Evolutionary conservation across 1,140 invertebrate species (phyloP).

Genomic region (Theocolax elegans): DNA sequence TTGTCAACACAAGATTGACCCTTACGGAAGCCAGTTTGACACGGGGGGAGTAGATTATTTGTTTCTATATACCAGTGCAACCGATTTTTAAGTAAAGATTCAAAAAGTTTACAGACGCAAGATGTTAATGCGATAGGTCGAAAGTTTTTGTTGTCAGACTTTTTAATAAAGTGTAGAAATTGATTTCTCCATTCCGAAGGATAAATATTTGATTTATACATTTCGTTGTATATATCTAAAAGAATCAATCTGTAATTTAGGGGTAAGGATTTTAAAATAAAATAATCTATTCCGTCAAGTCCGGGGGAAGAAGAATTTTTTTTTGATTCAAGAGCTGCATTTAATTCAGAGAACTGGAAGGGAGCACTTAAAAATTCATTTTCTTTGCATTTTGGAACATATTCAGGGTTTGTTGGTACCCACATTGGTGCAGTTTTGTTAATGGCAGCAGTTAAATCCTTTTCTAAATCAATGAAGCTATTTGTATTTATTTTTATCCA

Average conservation of each 20-base stretch:
- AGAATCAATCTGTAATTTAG: no score
- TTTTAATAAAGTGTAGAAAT: neutral
- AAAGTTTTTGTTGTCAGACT: neutral
- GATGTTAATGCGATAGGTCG: conserved; percentile 23
- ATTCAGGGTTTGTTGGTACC: neutral
- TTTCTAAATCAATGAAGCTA: no score
- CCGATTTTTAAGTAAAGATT: neutral
- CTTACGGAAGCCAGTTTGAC: conserved; percentile 1
- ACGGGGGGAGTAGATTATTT: neutral
- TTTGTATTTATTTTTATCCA: neutral
- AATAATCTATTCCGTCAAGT: neutral
- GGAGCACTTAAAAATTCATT: neutral
- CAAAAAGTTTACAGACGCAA: conserved; percentile 27
- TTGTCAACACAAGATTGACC: conserved; percentile 2
- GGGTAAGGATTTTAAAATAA: no score
- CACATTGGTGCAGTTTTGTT: neutral
- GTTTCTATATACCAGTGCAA: neutral
- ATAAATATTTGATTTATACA: no score
- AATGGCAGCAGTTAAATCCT: neutral
- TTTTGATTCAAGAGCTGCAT: neutral
- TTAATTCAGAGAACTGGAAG: neutral
- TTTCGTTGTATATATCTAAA: no score
- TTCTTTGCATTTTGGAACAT: neutral
- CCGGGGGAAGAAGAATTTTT: neutral
- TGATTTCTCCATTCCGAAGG: no score